Evolutionary conservation across 2,113 vertebrate species (phyloP).

Genomic region (Xenus cinereus): DNA sequence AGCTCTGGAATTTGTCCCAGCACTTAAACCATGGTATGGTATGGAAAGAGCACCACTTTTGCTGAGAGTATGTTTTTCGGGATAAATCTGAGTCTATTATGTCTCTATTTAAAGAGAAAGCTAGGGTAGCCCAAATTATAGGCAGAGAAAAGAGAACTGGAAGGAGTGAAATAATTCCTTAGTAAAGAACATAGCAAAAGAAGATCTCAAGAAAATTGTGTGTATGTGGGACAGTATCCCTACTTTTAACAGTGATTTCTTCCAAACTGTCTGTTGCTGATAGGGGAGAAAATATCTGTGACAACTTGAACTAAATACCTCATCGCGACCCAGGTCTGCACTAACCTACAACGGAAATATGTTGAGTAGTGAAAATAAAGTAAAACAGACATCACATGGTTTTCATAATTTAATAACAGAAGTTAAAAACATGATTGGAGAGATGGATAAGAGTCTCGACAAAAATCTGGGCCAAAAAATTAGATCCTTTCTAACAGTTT

Average conservation of each 20-base stretch:
- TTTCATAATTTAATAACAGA: background rate
- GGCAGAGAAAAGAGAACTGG: background rate
- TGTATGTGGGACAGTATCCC: background rate
- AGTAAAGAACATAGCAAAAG: background rate
- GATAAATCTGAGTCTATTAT: background rate
- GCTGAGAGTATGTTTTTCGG: background rate
- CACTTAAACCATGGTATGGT: background rate
- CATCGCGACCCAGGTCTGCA: background rate
- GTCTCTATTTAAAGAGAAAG: background rate
- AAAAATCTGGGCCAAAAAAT: background rate
- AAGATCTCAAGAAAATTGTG: background rate
- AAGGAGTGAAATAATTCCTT: background rate
- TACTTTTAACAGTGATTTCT: background rate
- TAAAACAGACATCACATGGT: background rate
- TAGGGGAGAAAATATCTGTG: background rate
- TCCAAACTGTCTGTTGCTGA: background rate
- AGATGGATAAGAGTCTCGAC: rapidly evolving
- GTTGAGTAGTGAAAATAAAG: background rate
- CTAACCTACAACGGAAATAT: background rate
- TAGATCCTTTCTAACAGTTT: background rate
- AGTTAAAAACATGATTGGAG: background rate
- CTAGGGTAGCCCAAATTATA: background rate
- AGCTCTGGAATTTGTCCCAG: background rate
- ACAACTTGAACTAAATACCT: background rate
- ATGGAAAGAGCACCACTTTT: background rate